These are phyloP conservation scores for Euura lappo DNA, from an alignment of 1,140 invertebrate species.

Conservation along the genomic window DNA sequence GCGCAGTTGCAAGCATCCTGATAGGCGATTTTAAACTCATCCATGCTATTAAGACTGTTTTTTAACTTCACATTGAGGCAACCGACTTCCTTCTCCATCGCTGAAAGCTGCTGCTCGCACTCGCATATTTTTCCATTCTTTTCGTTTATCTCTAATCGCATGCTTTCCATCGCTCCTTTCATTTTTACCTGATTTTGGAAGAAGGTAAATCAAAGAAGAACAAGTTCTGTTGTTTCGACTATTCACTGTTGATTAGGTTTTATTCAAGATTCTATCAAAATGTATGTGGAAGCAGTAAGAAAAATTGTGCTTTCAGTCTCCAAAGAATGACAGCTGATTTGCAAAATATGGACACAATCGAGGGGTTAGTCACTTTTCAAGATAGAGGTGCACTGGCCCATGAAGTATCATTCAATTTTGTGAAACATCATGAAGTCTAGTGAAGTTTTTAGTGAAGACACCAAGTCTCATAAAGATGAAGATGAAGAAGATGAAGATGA, in stretches of 20 bases:
- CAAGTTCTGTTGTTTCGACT: constrained; percentile 3
- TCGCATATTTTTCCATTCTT: constrained; percentile 32
- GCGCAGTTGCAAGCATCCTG: constrained; percentile 6
- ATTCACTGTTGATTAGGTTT: too few species aligned
- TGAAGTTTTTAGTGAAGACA: too few species aligned
- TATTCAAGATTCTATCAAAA: neutral
- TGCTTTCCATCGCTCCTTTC: constrained; percentile 21
- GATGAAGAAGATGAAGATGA: too few species aligned
- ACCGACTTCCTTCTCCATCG: constrained; percentile 29
- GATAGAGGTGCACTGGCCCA: too few species aligned
- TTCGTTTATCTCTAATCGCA: constrained; percentile 28
- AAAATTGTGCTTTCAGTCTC: neutral
- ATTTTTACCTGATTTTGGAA: constrained; percentile 15
- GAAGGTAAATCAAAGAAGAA: constrained; percentile 6
- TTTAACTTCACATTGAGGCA: constrained; percentile 33
- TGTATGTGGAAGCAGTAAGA: neutral
- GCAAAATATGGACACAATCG: too few species aligned
- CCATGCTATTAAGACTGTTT: constrained; percentile 24
- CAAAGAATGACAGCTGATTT: too few species aligned
- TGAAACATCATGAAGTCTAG: too few species aligned
- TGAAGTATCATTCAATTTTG: too few species aligned
- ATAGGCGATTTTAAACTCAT: constrained; percentile 6
- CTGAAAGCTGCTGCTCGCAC: constrained; percentile 28
- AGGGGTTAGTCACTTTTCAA: too few species aligned
- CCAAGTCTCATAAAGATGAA: too few species aligned